Percentiles rank a stretch among this genome's conserved stretches.
Evolutionary conservation across 2,797 vertebrate genomes (phyloP).

Genomic region (Emydoidea blandingii): DNA sequence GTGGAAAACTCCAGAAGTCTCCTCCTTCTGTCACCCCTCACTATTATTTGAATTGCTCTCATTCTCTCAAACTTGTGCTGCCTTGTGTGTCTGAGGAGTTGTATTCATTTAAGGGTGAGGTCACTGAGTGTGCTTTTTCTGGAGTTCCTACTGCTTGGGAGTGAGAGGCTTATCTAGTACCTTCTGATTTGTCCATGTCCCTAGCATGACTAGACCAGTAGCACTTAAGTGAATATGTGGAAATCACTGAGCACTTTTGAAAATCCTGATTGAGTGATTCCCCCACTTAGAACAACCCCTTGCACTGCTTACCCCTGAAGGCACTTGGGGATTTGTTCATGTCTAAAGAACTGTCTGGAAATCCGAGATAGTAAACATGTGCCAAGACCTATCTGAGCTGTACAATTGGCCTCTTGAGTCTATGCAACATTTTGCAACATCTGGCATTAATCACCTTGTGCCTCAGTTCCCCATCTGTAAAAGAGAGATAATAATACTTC

Average conservation of each 20-base stretch:
- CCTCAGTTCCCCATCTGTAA: constrained; percentile 5
- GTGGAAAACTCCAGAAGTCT: not conserved
- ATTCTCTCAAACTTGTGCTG: not conserved
- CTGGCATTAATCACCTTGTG: not conserved
- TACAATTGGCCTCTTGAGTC: not conserved
- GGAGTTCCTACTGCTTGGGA: not conserved
- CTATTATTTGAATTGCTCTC: not conserved
- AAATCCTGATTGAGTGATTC: not conserved
- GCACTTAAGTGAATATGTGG: not conserved
- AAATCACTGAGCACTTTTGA: not conserved
- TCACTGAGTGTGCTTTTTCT: not conserved
- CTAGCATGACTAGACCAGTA: not conserved
- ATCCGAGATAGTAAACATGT: not conserved
- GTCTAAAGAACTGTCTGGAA: not conserved
- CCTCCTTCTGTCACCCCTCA: not conserved
- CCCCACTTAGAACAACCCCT: not conserved
- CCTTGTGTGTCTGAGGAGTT: not conserved
- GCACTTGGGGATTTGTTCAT: not conserved
- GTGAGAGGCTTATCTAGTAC: not conserved
- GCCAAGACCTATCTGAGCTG: not conserved
- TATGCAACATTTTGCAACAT: not conserved
- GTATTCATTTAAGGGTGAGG: not conserved
- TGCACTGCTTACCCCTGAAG: not conserved
- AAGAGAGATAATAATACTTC: not conserved
- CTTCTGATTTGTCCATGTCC: not conserved